Conservation (phyloP, 2,888 invertebrate genomes). For the Oligia latruncula region DNA sequence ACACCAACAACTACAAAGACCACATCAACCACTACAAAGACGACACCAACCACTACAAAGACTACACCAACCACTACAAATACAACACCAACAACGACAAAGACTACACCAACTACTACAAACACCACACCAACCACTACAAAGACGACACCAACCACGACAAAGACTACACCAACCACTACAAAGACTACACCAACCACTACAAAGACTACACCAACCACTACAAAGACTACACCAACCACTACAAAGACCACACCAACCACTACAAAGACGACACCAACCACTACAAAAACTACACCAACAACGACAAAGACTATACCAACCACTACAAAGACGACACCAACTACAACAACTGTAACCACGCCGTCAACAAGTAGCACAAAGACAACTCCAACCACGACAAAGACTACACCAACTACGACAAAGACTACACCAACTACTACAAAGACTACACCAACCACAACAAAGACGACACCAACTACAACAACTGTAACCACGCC, state of each 20-base stretch:
- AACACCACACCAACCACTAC: background rate
- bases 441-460: background rate
- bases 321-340: background rate
- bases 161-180: background rate
- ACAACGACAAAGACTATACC: background rate
- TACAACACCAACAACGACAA: no score
- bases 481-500: background rate
- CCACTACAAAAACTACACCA: background rate
- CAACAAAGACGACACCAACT: background rate
- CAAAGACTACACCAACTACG: fast-evolving
- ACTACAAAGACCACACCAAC: background rate
- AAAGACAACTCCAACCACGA: background rate
- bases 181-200: background rate
- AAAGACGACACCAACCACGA: background rate
- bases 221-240: background rate
- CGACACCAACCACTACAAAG: no score
- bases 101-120: background rate
- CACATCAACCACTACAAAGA: no score
- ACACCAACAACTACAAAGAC: no score
- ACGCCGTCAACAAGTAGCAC: background rate
- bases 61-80: no score
- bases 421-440: background rate
- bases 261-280: background rate
- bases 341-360: background rate
- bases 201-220: background rate